These are phyloP conservation scores for Podarcis cretensis DNA, from an alignment of 2,113 vertebrate genomes.

Conservation along the genomic window DNA sequence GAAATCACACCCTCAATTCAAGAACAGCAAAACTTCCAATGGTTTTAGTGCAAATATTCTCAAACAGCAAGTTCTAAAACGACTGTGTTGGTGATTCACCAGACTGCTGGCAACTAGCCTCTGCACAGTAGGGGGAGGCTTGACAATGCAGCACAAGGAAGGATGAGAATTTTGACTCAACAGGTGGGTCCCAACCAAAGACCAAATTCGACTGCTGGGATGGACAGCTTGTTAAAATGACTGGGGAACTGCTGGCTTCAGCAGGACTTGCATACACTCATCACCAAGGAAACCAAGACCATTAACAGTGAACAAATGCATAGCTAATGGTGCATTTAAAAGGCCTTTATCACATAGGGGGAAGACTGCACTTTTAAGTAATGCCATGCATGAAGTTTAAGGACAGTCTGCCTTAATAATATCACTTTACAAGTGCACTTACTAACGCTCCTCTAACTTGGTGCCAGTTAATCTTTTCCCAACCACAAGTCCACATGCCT, in stretches of 20 bases:
- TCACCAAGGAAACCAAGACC: background rate
- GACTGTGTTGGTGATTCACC: background rate
- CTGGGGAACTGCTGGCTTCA: background rate
- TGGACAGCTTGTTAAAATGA: background rate
- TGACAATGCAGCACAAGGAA: background rate
- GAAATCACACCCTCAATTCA: background rate
- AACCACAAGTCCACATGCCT: background rate
- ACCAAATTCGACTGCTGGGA: background rate
- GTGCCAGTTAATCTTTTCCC: background rate
- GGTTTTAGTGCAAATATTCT: constrained; percentile 2
- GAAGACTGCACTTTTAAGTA: background rate
- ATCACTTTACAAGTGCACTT: background rate
- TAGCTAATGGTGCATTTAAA: background rate
- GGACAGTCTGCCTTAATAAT: background rate
- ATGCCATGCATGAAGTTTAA: background rate
- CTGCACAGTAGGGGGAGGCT: background rate
- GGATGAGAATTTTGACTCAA: background rate
- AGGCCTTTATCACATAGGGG: background rate
- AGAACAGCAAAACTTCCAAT: background rate
- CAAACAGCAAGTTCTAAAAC: background rate
- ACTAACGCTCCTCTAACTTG: background rate
- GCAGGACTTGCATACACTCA: background rate
- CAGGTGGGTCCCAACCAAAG: background rate
- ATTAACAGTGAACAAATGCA: background rate
- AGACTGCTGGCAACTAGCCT: background rate